These are phyloP conservation scores for Liolophura sinensis DNA, from an alignment of 1,140 invertebrate species.

Conservation along the genomic window DNA sequence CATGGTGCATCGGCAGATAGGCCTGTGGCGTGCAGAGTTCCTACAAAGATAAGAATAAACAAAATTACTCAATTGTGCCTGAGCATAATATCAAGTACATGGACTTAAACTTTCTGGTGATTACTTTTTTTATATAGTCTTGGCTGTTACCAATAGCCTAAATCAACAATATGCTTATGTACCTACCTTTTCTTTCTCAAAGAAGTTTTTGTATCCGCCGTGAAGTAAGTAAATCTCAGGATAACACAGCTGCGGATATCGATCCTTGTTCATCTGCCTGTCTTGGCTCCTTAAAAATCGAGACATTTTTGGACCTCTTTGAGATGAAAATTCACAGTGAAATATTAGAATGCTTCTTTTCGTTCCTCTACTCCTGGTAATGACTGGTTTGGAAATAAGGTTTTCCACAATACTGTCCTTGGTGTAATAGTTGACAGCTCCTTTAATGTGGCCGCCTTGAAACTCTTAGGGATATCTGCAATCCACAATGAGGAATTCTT, in stretches of 20 bases:
- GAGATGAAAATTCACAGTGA: conserved; percentile 98
- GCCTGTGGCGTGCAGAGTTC: conserved; percentile 75
- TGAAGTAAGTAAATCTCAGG: conserved; percentile 95
- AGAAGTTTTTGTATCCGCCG: conserved; percentile 94
- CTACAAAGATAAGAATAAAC: conserved; percentile 26
- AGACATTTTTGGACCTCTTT: too few relatives aligned
- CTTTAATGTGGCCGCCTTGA: conserved; percentile 92
- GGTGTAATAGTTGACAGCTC: conserved; percentile 82
- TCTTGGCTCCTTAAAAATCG: conserved; percentile 84
- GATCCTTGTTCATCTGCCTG: conserved; percentile 76
- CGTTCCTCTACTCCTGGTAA: conserved; percentile 42
- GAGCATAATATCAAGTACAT: too few relatives aligned
- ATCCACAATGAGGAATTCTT: conserved; percentile 57
- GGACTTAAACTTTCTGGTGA: too few relatives aligned
- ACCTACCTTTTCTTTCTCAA: conserved; percentile 63
- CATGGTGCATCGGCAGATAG: conserved; percentile 80
- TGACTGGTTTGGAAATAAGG: conserved; percentile 64
- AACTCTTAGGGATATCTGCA: conserved; percentile 94
- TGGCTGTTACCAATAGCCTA: too few relatives aligned
- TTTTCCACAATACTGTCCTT: conserved; percentile 72
- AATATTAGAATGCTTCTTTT: conserved; percentile 84
- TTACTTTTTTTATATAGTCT: too few relatives aligned
- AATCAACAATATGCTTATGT: too few relatives aligned
- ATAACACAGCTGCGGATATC: conserved; percentile 87
- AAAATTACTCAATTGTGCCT: too few relatives aligned